Base-by-base conservation (phyloP, 2,797 vertebrate species). In the Sebastes reedi region DNA sequence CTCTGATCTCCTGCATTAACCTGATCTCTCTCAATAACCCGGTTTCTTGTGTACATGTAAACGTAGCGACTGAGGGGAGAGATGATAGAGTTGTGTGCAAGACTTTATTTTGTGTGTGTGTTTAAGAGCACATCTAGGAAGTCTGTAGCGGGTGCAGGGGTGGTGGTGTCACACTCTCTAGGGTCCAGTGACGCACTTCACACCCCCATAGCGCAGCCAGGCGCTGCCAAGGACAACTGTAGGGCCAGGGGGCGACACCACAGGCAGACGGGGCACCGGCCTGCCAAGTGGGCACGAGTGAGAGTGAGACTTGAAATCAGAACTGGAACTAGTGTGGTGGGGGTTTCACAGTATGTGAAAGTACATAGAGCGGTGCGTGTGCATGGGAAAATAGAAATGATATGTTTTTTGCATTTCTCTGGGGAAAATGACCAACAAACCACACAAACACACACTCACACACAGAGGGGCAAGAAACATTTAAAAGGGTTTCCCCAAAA, bases 101-200 rank as follows among this genome's bases (percentile, higher is more conserved):
- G 61, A 68, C 30, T 61, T 70, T 64, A 25, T 67, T 79, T 54
- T 79, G 46, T 65, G 3, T 75, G 46, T 65, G 3, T 79, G 71
- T 72, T 61, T 59, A 67, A 75, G 70, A 74, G 62, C 20, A 81
- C 64, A 80, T 86, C 59, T 71, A 75, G 18, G 70, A 71, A 87
- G 50, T 79, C 72, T 78, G 39, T 85, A 75, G 58, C 0, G 8
- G 25, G 61, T 39, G 66, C 68, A 77, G 55, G 39, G 67, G 72
- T 32, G 52, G 16, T 50, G 46, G 68, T 36, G 77, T 76, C 59
- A 14, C 71, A 64, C 80, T 83, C 80, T 81, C 76, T 82, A 14
- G 79, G 56, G 79, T 78, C 50, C 77, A 76, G 75, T 93, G 92
- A 94, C 78, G 87, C 85, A 93, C 85, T 87, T 94, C 81, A 82